phyloP scores from a whole-genome alignment of 37 sponge, comb jelly and placozoan species.

The Diacarnus erythraeanus region DNA sequence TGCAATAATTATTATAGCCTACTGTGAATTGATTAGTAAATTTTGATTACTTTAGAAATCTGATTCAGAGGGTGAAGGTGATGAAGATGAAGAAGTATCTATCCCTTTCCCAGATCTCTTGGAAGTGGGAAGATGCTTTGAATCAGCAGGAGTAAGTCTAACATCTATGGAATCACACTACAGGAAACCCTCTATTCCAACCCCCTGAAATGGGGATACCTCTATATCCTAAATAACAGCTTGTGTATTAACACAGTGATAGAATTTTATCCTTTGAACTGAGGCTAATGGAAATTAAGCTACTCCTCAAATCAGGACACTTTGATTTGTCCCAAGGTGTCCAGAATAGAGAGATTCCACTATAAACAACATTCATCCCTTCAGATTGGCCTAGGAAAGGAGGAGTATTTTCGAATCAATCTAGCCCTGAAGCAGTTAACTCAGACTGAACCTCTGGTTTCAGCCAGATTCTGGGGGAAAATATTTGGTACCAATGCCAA shows the following conservation, averaged over 20 bases:
- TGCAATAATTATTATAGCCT: not conserved
- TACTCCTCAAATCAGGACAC: not conserved
- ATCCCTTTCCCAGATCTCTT: slow-evolving; percentile 88
- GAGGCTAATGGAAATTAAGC: not conserved
- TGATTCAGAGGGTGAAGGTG: slow-evolving; percentile 64
- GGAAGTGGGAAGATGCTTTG: slow-evolving; percentile 79
- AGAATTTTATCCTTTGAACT: no score
- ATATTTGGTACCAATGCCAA: slow-evolving; percentile 84
- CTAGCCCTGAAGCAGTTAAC: slow-evolving; percentile 92
- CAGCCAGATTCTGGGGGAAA: slow-evolving; percentile 95
- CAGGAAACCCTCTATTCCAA: no score
- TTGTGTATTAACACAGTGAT: no score
- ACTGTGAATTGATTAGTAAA: not conserved
- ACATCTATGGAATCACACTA: no score
- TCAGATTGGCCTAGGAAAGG: slow-evolving; percentile 84
- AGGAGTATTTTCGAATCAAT: slow-evolving; percentile 81
- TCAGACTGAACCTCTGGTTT: slow-evolving; percentile 61
- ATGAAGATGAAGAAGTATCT: slow-evolving; percentile 88
- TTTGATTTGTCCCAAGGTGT: no score
- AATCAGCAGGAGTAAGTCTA: slow-evolving; percentile 85
- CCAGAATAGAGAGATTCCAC: no score
- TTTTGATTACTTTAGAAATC: slow-evolving; percentile 13
- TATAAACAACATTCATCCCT: not conserved
- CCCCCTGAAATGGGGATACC: no score
- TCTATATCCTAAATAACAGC: no score